Base-by-base conservation (phyloP, 2,888 invertebrate species). In the Oxyscelio sp. region DNA sequence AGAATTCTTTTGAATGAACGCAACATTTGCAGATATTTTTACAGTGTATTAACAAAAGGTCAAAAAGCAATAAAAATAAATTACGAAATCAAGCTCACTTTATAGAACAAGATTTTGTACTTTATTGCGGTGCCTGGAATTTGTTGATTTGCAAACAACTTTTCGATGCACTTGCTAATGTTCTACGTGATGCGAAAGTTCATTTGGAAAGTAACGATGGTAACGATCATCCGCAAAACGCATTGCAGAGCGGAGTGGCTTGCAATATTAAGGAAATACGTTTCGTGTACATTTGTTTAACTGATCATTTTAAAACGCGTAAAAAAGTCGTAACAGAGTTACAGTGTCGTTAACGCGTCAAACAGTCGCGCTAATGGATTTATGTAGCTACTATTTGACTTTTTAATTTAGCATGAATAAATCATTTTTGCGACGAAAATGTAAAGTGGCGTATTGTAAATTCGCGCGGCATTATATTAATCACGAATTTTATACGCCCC, bases 141-240 rank as follows among this genome's bases (percentile, higher is more conserved):
- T n/a, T n/a, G 6, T 34, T 34, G 34, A 5, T 34, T 34, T 11
- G 11, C 34, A 11, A n/a, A n/a, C n/a, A 40, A n/a, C 40, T 40
- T 40, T n/a, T 40, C 40, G n/a, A 13, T 15, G 13, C 40, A 40
- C 9, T 40, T n/a, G 13, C 1, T 15, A 40, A 15, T 40, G 40
- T 40, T 40, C 4, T 40, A 40, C 40, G 40, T 15, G 40, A 40
- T 40, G 5, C 40, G 40, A 40, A 13, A 9, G n/a, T 40, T 40
- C n/a, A 40, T n/a, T n/a, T n/a, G n/a, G n/a, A n/a, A n/a, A n/a
- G n/a, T n/a, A n/a, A n/a, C n/a, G n/a, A 45, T 45, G 27, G 63
- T 31, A 43, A 52, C 34, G 38, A 21, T 34, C 50, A 52, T 50
- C 65, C 22, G 65, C 65, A 65, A 50, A 65, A 50, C 65, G 65